Evolutionary conservation across 2,888 invertebrate species (phyloP).

Genomic region (Herminia tarsipennalis): DNA sequence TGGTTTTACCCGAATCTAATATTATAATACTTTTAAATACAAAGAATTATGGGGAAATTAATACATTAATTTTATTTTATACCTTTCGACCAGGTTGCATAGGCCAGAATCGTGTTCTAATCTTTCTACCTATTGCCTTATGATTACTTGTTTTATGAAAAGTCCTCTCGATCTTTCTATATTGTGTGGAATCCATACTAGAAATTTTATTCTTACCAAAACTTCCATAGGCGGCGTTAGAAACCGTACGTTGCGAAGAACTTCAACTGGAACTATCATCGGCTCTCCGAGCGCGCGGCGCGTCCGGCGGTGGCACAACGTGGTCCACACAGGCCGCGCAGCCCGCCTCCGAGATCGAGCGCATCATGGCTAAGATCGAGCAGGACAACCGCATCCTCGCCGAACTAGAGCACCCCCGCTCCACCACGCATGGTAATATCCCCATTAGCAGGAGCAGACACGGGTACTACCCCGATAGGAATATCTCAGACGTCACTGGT

Average conservation of each 20-base stretch:
- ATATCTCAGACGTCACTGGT: slow-evolving; percentile 19
- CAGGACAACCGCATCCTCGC: slow-evolving; percentile 95
- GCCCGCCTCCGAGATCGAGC: slow-evolving; percentile 92
- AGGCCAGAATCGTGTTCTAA: too few relatives aligned
- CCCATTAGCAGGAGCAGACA: slow-evolving; percentile 15
- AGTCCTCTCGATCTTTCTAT: not conserved
- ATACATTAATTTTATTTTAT: too few relatives aligned
- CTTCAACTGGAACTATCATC: slow-evolving; percentile 94
- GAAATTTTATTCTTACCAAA: not conserved
- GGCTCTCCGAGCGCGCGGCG: slow-evolving; percentile 83
- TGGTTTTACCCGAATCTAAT: too few relatives aligned
- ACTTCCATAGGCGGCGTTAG: slow-evolving; percentile 84
- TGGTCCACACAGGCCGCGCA: slow-evolving; percentile 75
- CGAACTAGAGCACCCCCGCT: slow-evolving; percentile 94
- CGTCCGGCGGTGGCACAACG: slow-evolving; percentile 61
- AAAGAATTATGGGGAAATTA: too few relatives aligned
- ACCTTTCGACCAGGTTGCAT: too few relatives aligned
- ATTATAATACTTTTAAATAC: too few relatives aligned
- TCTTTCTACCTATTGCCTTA: too few relatives aligned
- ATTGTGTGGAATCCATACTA: not conserved
- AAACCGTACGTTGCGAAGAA: slow-evolving; percentile 93
- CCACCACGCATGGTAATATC: slow-evolving; percentile 87
- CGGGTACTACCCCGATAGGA: slow-evolving; percentile 16
- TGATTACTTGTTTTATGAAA: not conserved
- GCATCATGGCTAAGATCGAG: slow-evolving; percentile 98